These are phyloP conservation scores for Martes martes DNA, from an alignment of 2,113 vertebrate genomes.

Conservation along the genomic window DNA sequence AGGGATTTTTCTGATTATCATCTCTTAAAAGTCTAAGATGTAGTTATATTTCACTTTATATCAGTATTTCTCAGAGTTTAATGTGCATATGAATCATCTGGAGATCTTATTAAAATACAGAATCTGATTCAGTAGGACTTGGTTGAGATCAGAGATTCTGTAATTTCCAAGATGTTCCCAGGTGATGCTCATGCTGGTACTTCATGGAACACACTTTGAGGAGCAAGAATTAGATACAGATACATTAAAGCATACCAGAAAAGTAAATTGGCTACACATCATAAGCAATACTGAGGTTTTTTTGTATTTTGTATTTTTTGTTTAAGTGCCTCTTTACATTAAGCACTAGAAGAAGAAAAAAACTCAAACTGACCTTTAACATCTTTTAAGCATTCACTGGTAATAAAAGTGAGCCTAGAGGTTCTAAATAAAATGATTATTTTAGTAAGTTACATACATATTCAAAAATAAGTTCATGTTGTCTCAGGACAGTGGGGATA, in stretches of 20 bases:
- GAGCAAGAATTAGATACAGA: background rate
- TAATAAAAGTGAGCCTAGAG: background rate
- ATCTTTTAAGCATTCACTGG: background rate
- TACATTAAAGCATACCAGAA: background rate
- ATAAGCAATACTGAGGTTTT: background rate
- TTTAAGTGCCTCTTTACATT: background rate
- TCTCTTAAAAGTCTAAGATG: background rate
- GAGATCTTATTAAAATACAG: background rate
- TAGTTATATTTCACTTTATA: background rate
- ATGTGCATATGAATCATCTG: background rate
- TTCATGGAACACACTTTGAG: background rate
- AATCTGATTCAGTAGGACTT: background rate
- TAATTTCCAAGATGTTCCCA: background rate
- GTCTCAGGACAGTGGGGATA: background rate
- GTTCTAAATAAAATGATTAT: slow-evolving; percentile 21
- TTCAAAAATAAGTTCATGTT: slow-evolving; percentile 22
- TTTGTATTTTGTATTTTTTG: background rate
- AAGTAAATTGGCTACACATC: background rate
- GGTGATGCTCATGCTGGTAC: background rate
- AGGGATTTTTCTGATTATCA: background rate
- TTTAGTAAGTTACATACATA: slow-evolving; percentile 13
- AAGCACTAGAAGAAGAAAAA: background rate
- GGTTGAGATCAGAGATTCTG: background rate
- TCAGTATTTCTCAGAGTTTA: background rate
- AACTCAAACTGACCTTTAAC: background rate